phyloP scores from a whole-genome alignment of 2,888 invertebrate species.

The Rotaria socialis region DNA sequence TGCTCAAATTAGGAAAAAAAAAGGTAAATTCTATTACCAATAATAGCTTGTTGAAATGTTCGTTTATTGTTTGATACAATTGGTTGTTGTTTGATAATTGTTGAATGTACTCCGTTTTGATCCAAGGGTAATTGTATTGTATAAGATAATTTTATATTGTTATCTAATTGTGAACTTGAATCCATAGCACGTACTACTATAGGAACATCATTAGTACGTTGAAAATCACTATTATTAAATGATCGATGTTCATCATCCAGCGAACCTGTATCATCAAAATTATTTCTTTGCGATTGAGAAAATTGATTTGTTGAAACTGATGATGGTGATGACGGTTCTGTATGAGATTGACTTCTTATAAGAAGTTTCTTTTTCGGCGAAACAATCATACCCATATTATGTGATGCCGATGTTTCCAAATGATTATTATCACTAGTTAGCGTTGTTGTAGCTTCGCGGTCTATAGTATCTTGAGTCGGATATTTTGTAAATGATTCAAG shows the following conservation, averaged over 20 bases:
- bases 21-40: neutral
- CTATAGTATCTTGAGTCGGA: neutral
- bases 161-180: neutral
- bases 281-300: neutral
- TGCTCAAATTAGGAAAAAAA: neutral
- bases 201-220: neutral
- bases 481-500: too few relatives aligned
- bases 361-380: constrained; percentile 25
- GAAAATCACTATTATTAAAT: neutral
- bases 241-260: neutral
- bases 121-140: neutral
- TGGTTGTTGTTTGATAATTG: neutral
- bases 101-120: neutral
- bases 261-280: neutral
- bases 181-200: neutral
- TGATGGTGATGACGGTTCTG: neutral
- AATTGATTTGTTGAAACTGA: neutral
- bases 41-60: neutral
- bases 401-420: neutral
- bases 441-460: neutral
- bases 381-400: neutral
- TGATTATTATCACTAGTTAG: neutral
- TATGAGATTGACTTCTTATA: constrained; percentile 26
- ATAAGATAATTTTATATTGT: too few relatives aligned
- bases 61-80: neutral